Conservation (phyloP, 2,797 vertebrate genomes). For the Lepilemur ruficaudatus region DNA sequence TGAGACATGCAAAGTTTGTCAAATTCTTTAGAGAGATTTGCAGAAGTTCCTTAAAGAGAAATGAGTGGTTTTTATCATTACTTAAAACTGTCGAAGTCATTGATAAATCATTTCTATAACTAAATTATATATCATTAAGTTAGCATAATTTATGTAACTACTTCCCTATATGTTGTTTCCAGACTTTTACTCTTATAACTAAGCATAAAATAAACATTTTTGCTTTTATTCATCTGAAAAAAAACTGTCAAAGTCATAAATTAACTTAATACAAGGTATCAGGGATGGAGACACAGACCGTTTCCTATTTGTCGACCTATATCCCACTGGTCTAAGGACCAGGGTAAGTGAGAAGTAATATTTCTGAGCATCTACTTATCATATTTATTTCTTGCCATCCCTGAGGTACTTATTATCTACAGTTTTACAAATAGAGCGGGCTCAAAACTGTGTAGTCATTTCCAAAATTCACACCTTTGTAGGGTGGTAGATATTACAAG, state of each 20-base stretch:
- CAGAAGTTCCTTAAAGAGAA: neutral
- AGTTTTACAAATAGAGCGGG: neutral
- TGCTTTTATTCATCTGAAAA: neutral
- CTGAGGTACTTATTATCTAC: neutral
- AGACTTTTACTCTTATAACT: neutral
- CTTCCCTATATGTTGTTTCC: neutral
- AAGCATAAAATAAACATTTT: constrained; percentile 24
- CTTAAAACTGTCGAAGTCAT: neutral
- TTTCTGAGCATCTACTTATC: neutral
- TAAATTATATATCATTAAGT: neutral
- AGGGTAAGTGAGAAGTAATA: neutral
- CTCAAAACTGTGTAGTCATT: neutral
- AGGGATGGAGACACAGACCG: neutral
- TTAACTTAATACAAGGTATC: neutral
- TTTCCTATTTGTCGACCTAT: neutral
- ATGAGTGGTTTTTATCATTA: neutral
- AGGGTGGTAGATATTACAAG: neutral
- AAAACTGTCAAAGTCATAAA: neutral
- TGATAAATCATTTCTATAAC: constrained; percentile 1
- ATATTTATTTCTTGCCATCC: neutral
- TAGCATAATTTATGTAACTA: neutral
- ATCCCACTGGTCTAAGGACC: neutral
- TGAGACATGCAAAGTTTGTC: neutral
- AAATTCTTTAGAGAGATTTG: constrained; percentile 9
- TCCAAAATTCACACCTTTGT: neutral